Base-by-base conservation (phyloP, 2,888 invertebrate species). In the Pterobdella sp. region DNA sequence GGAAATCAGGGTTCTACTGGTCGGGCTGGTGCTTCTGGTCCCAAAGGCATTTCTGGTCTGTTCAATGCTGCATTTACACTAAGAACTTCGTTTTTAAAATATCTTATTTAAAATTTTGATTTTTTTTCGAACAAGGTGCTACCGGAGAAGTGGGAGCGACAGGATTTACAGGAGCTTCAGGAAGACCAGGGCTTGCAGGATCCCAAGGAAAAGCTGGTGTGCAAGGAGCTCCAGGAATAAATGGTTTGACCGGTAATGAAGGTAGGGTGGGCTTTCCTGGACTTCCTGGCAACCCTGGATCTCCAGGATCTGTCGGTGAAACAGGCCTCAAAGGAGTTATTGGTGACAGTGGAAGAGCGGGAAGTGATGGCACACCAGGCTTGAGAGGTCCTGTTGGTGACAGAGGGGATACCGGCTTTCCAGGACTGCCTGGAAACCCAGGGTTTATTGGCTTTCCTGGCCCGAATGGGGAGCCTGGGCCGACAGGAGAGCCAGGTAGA, bases 381-480 rank as follows among this genome's bases (percentile, higher is more conserved):
- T 14, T 1, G 4, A 31, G 18, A 18, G 75, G 75, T 49, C 36
- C 42, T 22, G 49, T 60, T 26, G 75, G 75, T 10, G 4, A n/a
- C 35, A 3, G 37, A 66, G 75, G 75, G 32, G 73, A 74, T 63
- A 66, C 65, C 31, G 75, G 75, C 52, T 26, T 32, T 3, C 64
- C 67, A 34, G 74, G 74, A 2, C n/a, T 42, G 4, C 72, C 42
- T 32, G 74, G 74, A 49, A 32, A 42, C 7, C 52, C 37, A 49
- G 63, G 74, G 4, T 42, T 49, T 26, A 36, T 14, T 2, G 70
- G 70, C 22, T 7, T 22, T 22, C 52, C 56, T 31, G 70, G 70
- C 7, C 31, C 22, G 4, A 2, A 2, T 7, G 70, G 73, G 18
- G 29, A 32, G 32, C 26, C 65, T n/a, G 74, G 74, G 49, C 37